These are phyloP conservation scores for Xylocampa areola DNA, from an alignment of 2,888 invertebrate species.

Conservation along the genomic window DNA sequence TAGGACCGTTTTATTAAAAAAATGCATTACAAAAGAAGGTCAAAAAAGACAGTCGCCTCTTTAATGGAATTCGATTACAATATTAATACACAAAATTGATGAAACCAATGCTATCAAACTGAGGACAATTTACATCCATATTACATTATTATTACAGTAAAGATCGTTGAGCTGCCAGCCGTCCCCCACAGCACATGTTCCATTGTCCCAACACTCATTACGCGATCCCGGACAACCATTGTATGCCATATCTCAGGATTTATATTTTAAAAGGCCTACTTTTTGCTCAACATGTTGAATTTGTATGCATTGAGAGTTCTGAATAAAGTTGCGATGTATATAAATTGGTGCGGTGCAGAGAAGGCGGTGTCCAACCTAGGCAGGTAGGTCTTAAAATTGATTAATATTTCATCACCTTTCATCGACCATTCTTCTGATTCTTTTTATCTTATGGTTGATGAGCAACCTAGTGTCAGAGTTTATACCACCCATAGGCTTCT, in stretches of 20 bases:
- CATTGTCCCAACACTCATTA: conserved; percentile 56
- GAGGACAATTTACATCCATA: background rate
- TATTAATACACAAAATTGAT: background rate
- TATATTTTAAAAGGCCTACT: conserved; percentile 33
- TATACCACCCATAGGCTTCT: too few relatives aligned
- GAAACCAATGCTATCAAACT: background rate
- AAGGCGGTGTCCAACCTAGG: too few relatives aligned
- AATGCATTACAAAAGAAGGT: too few relatives aligned
- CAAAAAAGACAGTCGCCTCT: too few relatives aligned
- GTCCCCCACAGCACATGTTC: conserved; percentile 31
- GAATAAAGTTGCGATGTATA: conserved; percentile 30
- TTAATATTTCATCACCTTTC: too few relatives aligned
- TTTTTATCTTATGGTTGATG: too few relatives aligned
- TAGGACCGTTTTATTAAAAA: too few relatives aligned
- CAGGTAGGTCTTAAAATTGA: too few relatives aligned
- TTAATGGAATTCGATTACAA: too few relatives aligned
- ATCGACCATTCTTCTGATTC: too few relatives aligned
- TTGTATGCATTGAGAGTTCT: conserved; percentile 32
- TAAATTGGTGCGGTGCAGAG: too few relatives aligned
- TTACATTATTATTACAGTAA: background rate
- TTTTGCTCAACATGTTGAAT: conserved; percentile 29
- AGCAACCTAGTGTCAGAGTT: too few relatives aligned
- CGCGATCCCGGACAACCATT: conserved; percentile 44
- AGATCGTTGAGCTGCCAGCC: conserved; percentile 7
- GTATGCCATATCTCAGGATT: conserved; percentile 42